These are phyloP conservation scores for Drosophila yakuba DNA, from an alignment of 1,140 invertebrate species.

Conservation along the genomic window DNA sequence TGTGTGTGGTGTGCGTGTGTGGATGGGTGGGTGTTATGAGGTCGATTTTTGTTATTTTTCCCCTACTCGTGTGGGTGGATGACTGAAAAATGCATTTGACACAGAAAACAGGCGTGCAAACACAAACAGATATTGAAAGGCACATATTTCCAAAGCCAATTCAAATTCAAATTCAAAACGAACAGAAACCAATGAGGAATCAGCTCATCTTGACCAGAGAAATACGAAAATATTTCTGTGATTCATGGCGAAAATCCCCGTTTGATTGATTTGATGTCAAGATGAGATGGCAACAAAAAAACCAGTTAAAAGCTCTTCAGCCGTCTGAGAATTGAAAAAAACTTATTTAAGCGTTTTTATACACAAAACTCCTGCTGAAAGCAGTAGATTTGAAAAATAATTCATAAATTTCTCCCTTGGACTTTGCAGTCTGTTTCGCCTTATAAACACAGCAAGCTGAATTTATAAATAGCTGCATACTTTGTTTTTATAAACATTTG, in stretches of 20 bases:
- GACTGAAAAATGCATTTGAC: conserved; percentile 81
- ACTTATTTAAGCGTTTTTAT: background rate
- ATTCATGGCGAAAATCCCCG: conserved; percentile 26
- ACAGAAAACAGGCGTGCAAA: conserved; percentile 51
- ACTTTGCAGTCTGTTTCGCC: conserved; percentile 13
- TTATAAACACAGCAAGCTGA: conserved; percentile 5
- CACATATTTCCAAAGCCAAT: conserved; percentile 7
- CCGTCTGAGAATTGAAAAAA: background rate
- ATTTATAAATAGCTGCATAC: conserved; percentile 4
- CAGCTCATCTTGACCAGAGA: background rate
- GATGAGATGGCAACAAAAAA: conserved; percentile 1
- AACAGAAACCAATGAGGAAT: conserved; percentile 6
- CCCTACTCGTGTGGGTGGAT: conserved; percentile 47
- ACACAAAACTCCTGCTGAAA: background rate
- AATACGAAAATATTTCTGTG: conserved; percentile 20
- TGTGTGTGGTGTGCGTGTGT: conserved; percentile 11
- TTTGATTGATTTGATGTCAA: conserved; percentile 38
- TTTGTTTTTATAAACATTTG: conserved; percentile 20
- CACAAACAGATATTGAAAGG: conserved; percentile 1
- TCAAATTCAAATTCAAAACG: conserved; percentile 2
- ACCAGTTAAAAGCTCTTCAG: conserved; percentile 5
- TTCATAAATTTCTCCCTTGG: conserved; percentile 5
- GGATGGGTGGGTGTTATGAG: conserved; percentile 70
- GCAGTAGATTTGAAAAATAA: background rate
- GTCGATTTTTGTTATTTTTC: conserved; percentile 52